Evolutionary conservation across 2,113 vertebrate species (phyloP).

Genomic region (Calidris pygmaea): DNA sequence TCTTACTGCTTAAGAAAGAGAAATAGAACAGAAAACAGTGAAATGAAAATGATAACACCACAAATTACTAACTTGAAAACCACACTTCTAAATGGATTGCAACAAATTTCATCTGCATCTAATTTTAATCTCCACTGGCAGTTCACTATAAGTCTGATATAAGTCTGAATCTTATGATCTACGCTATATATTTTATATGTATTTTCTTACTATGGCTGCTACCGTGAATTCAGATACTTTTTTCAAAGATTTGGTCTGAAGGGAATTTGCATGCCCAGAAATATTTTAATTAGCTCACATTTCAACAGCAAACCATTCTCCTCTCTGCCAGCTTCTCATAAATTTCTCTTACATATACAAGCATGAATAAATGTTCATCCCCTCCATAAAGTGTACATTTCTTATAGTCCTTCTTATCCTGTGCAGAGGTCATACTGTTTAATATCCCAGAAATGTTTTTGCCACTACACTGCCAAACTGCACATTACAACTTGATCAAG

Average conservation of each 20-base stretch:
- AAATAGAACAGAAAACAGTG: background rate
- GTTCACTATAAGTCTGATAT: background rate
- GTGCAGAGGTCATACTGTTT: background rate
- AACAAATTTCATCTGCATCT: background rate
- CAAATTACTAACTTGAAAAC: background rate
- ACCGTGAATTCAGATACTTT: background rate
- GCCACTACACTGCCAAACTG: background rate
- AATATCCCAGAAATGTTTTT: slow-evolving; percentile 9
- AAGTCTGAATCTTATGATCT: background rate
- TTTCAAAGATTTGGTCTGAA: background rate
- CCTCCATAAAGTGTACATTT: background rate
- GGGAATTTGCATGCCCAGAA: background rate
- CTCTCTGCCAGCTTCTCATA: background rate
- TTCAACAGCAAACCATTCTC: background rate
- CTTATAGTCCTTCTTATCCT: background rate
- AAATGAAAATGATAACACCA: background rate
- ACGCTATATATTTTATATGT: background rate
- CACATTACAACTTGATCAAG: background rate
- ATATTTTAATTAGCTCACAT: background rate
- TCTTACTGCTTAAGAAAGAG: background rate
- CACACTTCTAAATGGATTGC: background rate
- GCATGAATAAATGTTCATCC: background rate
- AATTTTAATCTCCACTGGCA: background rate
- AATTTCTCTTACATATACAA: background rate
- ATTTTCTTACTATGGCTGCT: background rate